Evolutionary conservation across 2,113 vertebrate genomes (phyloP), one percentile per base, ranked within the genome.

Genomic region (Euleptes europaea): DNA sequence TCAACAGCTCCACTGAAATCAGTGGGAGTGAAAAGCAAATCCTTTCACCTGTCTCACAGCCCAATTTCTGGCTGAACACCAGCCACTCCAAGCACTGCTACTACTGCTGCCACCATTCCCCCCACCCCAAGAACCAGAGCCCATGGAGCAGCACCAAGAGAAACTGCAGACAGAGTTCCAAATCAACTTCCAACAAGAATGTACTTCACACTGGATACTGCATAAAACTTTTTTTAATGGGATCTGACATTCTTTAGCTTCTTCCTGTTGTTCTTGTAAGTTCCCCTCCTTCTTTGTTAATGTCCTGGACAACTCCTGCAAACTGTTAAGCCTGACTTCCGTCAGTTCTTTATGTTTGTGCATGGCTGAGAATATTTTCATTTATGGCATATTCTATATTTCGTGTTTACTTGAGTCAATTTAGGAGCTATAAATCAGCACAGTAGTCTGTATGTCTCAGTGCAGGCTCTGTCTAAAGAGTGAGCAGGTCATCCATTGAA

Each of bases 401-500:
- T 82, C 69, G 51, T 86, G 44, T 82, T 82, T 51, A 83, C 69
- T 85, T 84, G 33, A 78, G 35, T 60, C 44, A 80, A 67, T 91
- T 84, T 49, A n/a, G 81, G 72, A 88, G 54, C 66, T 85, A 82
- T 69, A 86, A 76, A 91, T 80, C 54, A 86, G 77, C 15, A 54
- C 44, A 81, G 35, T 79, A 75, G 63, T 28, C 28, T 69, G 12
- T 83, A 49, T 84, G 80, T 42, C 23, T 82, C 77, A 57, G 70
- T 67, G 60, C 35, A 86, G 84, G 60, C 12, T 3, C 2, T 9
- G 78, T 84, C 73, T 38, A 80, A 35, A 72, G 86, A 65, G 26
- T 80, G 47, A 85, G 74, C 4, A 74, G 66, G 77, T 74, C 42
- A 67, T 73, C 49, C 72, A 69, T 38, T 42, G 87, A 87, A 88